A percentile compares a stretch with the other conserved stretches of the same genome.
These are phyloP conservation scores for Odontomachus brunneus DNA, from an alignment of 1,140 invertebrate genomes.

Conservation along the genomic window DNA sequence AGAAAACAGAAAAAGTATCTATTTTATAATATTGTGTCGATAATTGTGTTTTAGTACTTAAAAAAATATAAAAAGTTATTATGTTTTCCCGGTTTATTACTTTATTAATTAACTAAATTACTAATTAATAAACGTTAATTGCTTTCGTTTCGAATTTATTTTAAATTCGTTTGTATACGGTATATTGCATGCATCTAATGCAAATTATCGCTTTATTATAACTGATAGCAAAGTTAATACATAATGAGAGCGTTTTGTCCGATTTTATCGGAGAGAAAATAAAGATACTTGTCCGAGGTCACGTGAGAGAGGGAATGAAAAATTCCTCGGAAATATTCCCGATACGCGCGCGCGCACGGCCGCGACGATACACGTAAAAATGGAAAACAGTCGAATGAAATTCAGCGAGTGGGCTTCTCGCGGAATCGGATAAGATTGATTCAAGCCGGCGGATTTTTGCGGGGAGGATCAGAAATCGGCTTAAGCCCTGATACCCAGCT, in stretches of 20 bases:
- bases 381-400: slow-evolving; percentile 54
- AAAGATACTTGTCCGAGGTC: slow-evolving; percentile 6
- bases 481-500: slow-evolving; percentile 67
- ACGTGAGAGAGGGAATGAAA: slow-evolving; percentile 47
- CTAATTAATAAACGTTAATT: neutral
- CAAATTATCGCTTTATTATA: neutral
- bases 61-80: too few species aligned
- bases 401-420: slow-evolving; percentile 61
- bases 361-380: slow-evolving; percentile 4
- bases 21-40: too few species aligned
- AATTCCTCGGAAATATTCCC: slow-evolving; percentile 47
- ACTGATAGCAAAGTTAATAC: slow-evolving; percentile 10
- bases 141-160: neutral
- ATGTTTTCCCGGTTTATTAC: too few species aligned
- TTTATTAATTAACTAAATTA: too few species aligned
- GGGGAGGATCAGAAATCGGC: slow-evolving; percentile 68
- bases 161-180: neutral
- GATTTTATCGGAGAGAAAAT: slow-evolving; percentile 14
- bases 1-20: too few species aligned
- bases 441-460: slow-evolving; percentile 60
- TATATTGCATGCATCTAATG: neutral
- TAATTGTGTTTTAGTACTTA: too few species aligned
- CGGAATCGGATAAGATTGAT: slow-evolving; percentile 72
- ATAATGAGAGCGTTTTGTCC: neutral
- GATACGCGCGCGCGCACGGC: neutral